Base-by-base conservation (phyloP, 2,113 vertebrate species). In the Psilopsiagon aymara region DNA sequence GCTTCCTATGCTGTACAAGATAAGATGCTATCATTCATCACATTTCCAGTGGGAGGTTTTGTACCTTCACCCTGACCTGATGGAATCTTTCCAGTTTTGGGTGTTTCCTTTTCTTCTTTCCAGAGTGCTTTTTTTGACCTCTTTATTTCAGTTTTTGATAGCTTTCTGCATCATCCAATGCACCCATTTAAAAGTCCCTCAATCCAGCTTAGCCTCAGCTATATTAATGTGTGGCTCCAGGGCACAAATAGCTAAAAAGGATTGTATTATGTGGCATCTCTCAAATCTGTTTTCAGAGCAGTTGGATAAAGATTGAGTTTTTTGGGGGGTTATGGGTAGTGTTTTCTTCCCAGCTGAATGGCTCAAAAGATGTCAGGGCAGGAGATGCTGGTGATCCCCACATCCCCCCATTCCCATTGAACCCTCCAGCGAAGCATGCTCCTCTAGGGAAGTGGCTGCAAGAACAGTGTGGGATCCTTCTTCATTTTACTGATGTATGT, bases 231-330 rank as follows among this genome's bases (percentile, higher is more conserved):
- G 37, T 74, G 24, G 76, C 78, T 94, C 0, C 1, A 66, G 92
- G 90, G 77, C 88, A 88, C 73, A 89, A 21, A 63, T 7, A 76
- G 68, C 95, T 94, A 17, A 94, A 95, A 92, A 89, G 70, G 66
- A 44, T 53, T 92, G 27, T 49, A 49, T 94, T 95, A 74, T 80
- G 62, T 81, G 69, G 47, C 82, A 75, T 88, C 92, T 94, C 79
- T 88, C 27, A 94, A 95, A 85, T 73, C 69, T 44, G 69, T 82
- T 87, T 86, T 70, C 51, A 86, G 39, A 88, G 71, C 51, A 64
- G 87, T 13, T 85, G 53, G 63, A 73, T 89, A 76, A 95, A 82
- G 64, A 63, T 63, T 24, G 69, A 91, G 39, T 39, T 51, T 85
- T 90, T 47, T 60, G 11, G n/a, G 1, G 6, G 1, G 27, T 10